These are phyloP conservation scores for Chlorospingus flavigularis DNA, from an alignment of 2,797 vertebrate genomes.

Conservation along the genomic window DNA sequence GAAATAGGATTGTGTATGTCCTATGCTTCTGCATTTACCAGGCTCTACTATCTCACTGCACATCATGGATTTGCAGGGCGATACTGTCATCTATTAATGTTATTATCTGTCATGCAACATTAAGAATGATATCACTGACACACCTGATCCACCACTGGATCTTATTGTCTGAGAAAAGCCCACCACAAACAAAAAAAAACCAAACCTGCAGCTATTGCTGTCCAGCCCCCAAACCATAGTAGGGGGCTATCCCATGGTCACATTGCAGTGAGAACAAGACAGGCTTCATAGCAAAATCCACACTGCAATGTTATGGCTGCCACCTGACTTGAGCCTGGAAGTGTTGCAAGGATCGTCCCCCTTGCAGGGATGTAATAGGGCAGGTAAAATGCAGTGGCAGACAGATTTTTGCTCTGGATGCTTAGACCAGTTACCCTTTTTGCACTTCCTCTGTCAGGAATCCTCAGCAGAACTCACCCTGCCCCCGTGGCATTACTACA, in stretches of 20 bases:
- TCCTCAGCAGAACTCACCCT: not conserved
- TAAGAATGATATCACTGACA: not conserved
- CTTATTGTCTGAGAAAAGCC: not conserved
- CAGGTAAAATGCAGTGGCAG: not conserved
- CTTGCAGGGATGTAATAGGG: not conserved
- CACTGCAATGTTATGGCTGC: not conserved
- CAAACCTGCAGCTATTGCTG: not conserved
- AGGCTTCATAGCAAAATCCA: rapidly evolving
- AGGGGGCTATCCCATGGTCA: rapidly evolving
- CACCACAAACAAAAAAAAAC: rapidly evolving
- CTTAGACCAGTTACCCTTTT: not conserved
- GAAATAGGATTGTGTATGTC: not conserved
- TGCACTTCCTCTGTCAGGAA: not conserved
- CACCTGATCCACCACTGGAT: not conserved
- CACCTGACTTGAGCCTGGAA: not conserved
- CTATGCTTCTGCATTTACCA: not conserved
- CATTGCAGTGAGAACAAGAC: not conserved
- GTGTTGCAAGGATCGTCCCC: too few relatives aligned
- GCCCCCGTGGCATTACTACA: not conserved
- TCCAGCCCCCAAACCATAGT: not conserved
- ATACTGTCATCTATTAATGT: not conserved
- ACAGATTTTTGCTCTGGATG: not conserved
- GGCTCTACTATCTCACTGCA: not conserved
- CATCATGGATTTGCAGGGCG: rapidly evolving
- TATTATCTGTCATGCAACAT: not conserved